Evolutionary conservation across 92 coral and sea anemone species (phyloP).

Genomic region (Porites lobata): DNA sequence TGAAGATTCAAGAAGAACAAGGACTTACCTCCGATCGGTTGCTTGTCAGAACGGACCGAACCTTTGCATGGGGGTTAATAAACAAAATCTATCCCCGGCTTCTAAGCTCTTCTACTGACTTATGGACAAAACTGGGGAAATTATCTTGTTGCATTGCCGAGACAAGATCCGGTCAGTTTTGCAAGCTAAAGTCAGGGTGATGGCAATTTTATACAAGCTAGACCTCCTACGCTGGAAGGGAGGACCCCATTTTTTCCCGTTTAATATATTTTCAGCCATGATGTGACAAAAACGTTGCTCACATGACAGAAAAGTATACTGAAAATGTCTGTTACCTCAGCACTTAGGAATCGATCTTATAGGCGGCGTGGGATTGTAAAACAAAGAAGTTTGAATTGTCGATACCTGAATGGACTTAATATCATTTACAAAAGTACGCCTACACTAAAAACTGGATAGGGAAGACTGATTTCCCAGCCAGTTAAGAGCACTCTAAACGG

Average conservation of each 20-base stretch:
- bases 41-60: not conserved
- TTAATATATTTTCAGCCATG: constrained; percentile 23
- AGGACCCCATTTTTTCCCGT: not conserved
- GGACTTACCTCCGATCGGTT: not conserved
- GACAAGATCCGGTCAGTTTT: not conserved
- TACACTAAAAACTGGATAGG: not conserved
- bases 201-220: not conserved
- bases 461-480: not conserved
- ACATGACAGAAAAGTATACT: constrained; percentile 22
- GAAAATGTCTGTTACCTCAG: not conserved
- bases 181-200: not conserved
- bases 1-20: not conserved
- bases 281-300: constrained; percentile 25
- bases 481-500: too few species aligned
- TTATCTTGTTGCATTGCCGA: not conserved
- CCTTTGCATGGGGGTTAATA: not conserved
- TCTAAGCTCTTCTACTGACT: not conserved
- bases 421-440: not conserved
- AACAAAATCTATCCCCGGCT: not conserved
- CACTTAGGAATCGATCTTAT: constrained; percentile 23
- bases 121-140: not conserved
- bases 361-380: constrained; percentile 7
- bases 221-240: not conserved
- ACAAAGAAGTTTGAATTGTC: constrained; percentile 5
- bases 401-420: not conserved